A percentile compares a stretch with the other conserved stretches of the same genome.
These are phyloP conservation scores for Pseudochirops cupreus DNA, from an alignment of 2,797 vertebrate species.

Conservation along the genomic window DNA sequence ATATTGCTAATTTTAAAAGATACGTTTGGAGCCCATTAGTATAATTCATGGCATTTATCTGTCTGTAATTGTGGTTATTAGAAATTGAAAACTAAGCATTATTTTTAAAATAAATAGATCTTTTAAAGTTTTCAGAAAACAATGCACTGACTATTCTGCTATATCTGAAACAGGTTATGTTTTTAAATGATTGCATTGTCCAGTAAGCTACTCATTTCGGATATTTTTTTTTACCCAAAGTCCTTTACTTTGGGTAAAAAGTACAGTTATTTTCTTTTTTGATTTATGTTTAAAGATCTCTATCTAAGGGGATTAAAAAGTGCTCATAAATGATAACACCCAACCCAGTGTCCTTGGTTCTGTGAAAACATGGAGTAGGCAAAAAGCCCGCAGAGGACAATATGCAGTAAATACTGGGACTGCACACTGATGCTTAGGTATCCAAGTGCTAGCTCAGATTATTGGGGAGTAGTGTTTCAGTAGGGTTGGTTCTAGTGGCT, in stretches of 20 bases:
- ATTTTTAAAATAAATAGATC: neutral
- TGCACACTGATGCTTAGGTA: neutral
- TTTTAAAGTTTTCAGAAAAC: slow-evolving; percentile 31
- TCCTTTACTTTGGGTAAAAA: neutral
- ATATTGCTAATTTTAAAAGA: slow-evolving; percentile 41
- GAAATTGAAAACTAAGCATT: slow-evolving; percentile 39
- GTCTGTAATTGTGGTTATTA: neutral
- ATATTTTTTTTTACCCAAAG: slow-evolving; percentile 22
- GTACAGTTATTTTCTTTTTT: slow-evolving; percentile 28
- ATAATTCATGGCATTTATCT: neutral
- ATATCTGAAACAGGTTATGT: slow-evolving; percentile 3
- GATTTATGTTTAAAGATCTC: neutral
- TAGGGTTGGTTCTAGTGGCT: neutral
- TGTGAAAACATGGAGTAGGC: neutral
- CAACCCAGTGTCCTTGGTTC: neutral
- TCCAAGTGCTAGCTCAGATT: neutral
- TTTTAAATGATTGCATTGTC: slow-evolving; percentile 14
- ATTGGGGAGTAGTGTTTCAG: neutral
- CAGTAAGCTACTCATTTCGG: neutral
- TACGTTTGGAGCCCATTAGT: slow-evolving; percentile 1
- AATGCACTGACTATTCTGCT: neutral
- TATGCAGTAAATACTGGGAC: neutral
- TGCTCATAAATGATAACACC: neutral
- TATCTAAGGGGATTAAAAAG: neutral
- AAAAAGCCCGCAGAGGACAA: neutral